phyloP scores from a whole-genome alignment of 1,140 invertebrate genomes.

The Oryctes rhinoceros region DNA sequence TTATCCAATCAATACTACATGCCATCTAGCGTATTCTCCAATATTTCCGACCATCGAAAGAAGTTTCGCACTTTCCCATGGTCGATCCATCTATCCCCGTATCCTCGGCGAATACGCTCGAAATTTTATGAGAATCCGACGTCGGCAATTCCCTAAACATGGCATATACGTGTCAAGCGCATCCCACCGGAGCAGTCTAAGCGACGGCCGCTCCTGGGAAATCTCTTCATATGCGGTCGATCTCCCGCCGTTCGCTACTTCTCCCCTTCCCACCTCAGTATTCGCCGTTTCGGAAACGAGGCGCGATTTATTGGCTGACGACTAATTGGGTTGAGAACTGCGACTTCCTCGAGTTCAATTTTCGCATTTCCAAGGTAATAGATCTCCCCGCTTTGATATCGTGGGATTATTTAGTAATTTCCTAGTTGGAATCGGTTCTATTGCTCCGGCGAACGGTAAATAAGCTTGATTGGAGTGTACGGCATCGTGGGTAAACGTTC shows the following conservation, averaged over 20 bases:
- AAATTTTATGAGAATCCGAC: conserved; percentile 42
- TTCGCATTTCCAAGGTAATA: no score
- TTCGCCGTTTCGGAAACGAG: conserved; percentile 48
- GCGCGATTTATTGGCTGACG: conserved; percentile 49
- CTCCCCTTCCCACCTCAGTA: conserved; percentile 13
- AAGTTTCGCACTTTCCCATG: not conserved
- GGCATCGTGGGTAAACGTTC: no score
- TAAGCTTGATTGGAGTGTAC: no score
- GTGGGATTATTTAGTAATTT: no score
- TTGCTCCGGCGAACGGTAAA: no score
- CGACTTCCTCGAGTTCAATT: conserved; percentile 14
- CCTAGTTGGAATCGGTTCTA: no score
- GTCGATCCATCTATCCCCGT: not conserved
- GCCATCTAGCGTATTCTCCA: not conserved
- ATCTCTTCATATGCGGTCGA: conserved; percentile 49
- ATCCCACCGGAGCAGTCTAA: conserved; percentile 43
- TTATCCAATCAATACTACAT: not conserved
- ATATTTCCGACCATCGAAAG: not conserved
- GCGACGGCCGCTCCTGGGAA: conserved; percentile 46
- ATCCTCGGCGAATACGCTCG: not conserved
- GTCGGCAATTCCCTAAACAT: conserved; percentile 47
- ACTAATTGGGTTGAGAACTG: conserved; percentile 47
- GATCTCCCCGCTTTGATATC: no score
- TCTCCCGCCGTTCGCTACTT: not conserved
- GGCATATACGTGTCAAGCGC: conserved; percentile 44